These are phyloP conservation scores for Ditula angustiorana DNA, from an alignment of 2,888 invertebrate species.

Conservation along the genomic window DNA sequence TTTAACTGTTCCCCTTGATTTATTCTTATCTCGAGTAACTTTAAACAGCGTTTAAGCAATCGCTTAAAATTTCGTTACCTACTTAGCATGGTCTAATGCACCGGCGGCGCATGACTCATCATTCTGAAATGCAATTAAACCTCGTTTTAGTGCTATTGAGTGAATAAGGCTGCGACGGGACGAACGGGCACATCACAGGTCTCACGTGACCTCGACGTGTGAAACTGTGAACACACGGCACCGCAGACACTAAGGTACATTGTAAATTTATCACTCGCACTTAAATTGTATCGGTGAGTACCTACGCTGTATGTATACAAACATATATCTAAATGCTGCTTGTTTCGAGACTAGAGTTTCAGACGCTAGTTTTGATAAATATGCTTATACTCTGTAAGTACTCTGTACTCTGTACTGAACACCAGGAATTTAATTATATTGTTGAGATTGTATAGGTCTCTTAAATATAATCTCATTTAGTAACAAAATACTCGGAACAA, in stretches of 20 bases:
- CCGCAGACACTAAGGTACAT: background rate
- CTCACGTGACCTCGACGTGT: background rate
- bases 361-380: too few relatives aligned
- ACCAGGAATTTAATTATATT: background rate
- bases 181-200: background rate
- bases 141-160: constrained; percentile 4
- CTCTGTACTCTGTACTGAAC: background rate
- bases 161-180: background rate
- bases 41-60: constrained; percentile 30
- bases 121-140: constrained; percentile 24
- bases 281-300: too few relatives aligned
- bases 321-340: too few relatives aligned
- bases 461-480: background rate
- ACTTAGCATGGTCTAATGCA: constrained; percentile 17
- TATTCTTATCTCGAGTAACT: constrained; percentile 31
- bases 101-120: constrained; percentile 31
- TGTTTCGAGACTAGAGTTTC: too few relatives aligned
- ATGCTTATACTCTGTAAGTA: too few relatives aligned
- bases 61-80: constrained; percentile 23
- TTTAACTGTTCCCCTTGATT: constrained; percentile 41
- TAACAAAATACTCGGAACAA: background rate
- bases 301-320: too few relatives aligned
- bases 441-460: background rate
- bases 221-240: background rate
- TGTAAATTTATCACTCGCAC: too few relatives aligned